Percentiles rank a stretch among this genome's conserved stretches.
These are phyloP conservation scores for Frieseomelitta varia DNA, from an alignment of 1,140 invertebrate genomes.

Conservation along the genomic window DNA sequence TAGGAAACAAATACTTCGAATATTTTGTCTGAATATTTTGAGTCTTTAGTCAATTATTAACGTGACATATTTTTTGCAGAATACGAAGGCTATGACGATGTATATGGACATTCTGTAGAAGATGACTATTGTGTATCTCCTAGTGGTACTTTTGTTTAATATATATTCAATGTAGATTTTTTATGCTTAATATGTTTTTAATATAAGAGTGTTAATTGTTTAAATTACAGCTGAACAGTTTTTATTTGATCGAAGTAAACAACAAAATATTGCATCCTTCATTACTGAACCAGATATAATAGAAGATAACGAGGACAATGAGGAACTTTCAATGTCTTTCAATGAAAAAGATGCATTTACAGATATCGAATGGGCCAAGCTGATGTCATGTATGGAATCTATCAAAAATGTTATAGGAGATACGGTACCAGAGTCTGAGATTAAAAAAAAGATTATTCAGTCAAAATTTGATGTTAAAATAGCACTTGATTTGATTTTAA, in stretches of 20 bases:
- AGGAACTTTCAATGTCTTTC: conserved; percentile 71
- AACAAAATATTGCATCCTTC: conserved; percentile 88
- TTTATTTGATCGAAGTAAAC: conserved; percentile 90
- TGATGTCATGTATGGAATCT: conserved; percentile 92
- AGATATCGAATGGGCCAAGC: conserved; percentile 87
- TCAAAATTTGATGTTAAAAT: conserved; percentile 88
- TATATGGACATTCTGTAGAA: conserved; percentile 96
- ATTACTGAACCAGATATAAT: conserved; percentile 88
- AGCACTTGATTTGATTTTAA: conserved; percentile 88
- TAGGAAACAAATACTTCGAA: neutral
- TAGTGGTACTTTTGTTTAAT: conserved; percentile 84
- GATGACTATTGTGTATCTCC: conserved; percentile 95
- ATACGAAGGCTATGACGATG: conserved; percentile 94
- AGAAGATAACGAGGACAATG: conserved; percentile 86
- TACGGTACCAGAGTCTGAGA: conserved; percentile 86
- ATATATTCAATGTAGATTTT: neutral
- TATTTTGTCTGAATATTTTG: neutral
- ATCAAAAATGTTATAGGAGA: conserved; percentile 92
- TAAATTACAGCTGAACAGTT: conserved; percentile 86
- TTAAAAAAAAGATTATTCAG: conserved; percentile 86
- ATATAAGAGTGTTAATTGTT: conserved; percentile 9
- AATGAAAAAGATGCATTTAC: conserved; percentile 83
- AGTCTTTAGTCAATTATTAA: neutral
- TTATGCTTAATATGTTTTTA: neutral
- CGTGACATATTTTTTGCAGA: conserved; percentile 82